Evolutionary conservation across 2,888 invertebrate species (phyloP), one percentile per base, ranked within the genome.

Genomic region (Aricia artaxerxes): DNA sequence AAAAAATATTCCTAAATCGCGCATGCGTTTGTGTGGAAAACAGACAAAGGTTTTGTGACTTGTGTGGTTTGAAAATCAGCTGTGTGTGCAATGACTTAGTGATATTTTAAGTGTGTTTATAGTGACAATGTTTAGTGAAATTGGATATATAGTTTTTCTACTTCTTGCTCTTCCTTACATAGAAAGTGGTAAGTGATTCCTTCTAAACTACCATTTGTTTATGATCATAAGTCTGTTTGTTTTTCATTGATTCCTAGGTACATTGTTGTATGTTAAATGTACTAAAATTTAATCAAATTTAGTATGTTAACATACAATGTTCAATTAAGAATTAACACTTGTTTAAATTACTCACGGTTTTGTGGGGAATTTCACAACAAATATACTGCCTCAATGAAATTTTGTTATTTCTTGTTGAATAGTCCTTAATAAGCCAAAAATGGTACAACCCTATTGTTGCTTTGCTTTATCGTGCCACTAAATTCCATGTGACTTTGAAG

Each of bases 91-190:
- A 95, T 95, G 95, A 93, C 93, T 94, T 94, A 92, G 92, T 92
- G 91, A 89, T 91, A 89, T 85, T 85, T 89, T 90, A 91, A 92
- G 89, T 90, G 93, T 90, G 90, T 88, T 90, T 88, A 84, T 87
- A 89, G 91, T 90, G 89, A 95, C 95, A 95, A 95, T 95, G 95
- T 95, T 95, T 88, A 95, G 95, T 95, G 95, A 95, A 94, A 95
- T 95, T 94, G 95, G 95, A 95, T 96, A 96, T 92, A 95, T 96
- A 91, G 94, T 96, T 88, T 96, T 96, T 93, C 94, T 96, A 91
- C 95, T 96, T 88, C 94, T 96, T 88, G 95, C 96, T 88, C 95
- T 96, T 88, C 96, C 96, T 86, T 95, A 96, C 91, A 96, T 96
- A 89, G 96, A 96, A 93, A 96, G 96, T 93, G 96, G 96, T 96